Evolutionary conservation across 2,113 vertebrate genomes (phyloP).

Genomic region (Aegotheles bennettii): DNA sequence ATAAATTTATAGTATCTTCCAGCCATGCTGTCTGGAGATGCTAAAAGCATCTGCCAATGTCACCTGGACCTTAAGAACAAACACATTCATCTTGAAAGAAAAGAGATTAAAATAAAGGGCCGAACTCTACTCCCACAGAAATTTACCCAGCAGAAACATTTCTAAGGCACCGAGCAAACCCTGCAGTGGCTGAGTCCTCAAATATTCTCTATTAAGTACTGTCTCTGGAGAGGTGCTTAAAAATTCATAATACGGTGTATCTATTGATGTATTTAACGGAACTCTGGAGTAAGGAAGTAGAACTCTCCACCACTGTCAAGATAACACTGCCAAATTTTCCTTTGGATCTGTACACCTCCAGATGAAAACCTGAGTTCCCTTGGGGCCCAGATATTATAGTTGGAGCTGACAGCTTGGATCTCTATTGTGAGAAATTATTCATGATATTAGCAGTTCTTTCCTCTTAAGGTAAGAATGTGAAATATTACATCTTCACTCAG

Average conservation of each 20-base stretch:
- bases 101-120: constrained; percentile 36
- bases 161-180: constrained; percentile 48
- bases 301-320: constrained; percentile 52
- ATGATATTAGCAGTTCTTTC: constrained; percentile 61
- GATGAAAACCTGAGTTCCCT: constrained; percentile 56
- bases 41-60: background rate
- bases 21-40: background rate
- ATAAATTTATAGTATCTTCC: background rate
- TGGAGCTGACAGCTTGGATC: constrained; percentile 66
- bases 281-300: constrained; percentile 52
- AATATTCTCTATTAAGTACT: constrained; percentile 67
- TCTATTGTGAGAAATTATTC: constrained; percentile 68
- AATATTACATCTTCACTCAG: constrained; percentile 64
- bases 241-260: constrained; percentile 54
- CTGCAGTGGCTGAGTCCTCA: constrained; percentile 53
- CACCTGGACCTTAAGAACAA: constrained; percentile 41
- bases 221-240: constrained; percentile 63
- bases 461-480: constrained; percentile 56
- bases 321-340: constrained; percentile 61
- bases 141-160: constrained; percentile 43
- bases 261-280: constrained; percentile 67
- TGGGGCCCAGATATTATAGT: constrained; percentile 37
- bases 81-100: constrained; percentile 32
- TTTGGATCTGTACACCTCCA: constrained; percentile 53
- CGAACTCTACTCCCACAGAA: background rate